Percentiles rank a stretch among this genome's conserved stretches.
phyloP scores from a whole-genome alignment of 2,113 vertebrate species.

The Chaenocephalus aceratus region DNA sequence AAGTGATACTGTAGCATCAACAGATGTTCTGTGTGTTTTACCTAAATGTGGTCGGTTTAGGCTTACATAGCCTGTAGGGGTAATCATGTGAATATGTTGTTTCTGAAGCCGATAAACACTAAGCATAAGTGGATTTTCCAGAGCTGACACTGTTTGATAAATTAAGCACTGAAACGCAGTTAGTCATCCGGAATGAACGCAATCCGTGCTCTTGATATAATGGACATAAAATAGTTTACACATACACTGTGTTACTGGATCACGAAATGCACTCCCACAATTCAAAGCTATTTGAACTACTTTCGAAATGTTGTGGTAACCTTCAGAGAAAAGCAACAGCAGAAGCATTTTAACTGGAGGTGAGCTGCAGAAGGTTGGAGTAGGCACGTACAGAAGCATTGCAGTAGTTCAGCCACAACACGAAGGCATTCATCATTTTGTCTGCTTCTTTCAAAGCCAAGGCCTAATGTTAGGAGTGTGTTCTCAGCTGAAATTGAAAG shows the following conservation, averaged over 20 bases:
- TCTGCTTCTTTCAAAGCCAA: conserved; percentile 53
- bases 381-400: not conserved
- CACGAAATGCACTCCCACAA: conserved; percentile 15
- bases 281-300: not conserved
- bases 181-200: not conserved
- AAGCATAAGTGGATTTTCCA: not conserved
- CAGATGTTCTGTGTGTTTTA: not conserved
- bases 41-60: not conserved
- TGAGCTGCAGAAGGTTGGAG: conserved; percentile 25
- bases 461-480: conserved; percentile 54
- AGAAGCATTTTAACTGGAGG: not conserved
- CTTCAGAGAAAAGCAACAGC: conserved; percentile 13
- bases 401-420: conserved; percentile 30
- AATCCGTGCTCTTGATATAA: not conserved
- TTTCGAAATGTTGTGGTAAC: conserved; percentile 10
- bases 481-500: conserved; percentile 32
- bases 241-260: not conserved
- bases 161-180: conserved; percentile 4
- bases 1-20: not conserved
- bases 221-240: not conserved
- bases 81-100: conserved; percentile 5
- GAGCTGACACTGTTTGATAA: not conserved
- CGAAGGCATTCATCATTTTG: conserved; percentile 57
- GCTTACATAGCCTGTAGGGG: not conserved
- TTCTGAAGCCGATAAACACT: not conserved